Evolutionary conservation across 2,113 vertebrate species (phyloP), one percentile per base, ranked within the genome.

Genomic region (Nanorana parkeri): DNA sequence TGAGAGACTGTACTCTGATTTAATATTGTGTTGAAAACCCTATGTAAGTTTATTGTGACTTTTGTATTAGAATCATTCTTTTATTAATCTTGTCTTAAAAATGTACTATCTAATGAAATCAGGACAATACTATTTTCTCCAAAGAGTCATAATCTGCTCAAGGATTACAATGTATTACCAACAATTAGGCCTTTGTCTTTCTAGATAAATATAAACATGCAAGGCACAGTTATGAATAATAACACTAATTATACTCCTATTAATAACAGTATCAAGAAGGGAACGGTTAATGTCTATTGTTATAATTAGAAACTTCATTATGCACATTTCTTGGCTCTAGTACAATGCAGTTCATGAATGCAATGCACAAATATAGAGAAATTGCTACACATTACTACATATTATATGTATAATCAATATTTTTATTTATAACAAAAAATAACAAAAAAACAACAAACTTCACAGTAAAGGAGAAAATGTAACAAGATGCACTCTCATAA

Each of bases 161-260:
- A 36, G 21, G n/a, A 61, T 80, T 52, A 71, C 78, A 64, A 23
- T 36, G 47, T 20, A 65, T 71, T 32, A 71, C 8, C 51, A 73
- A 81, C 68, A 81, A 64, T 55, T 32, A 55, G 17, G 24, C 54
- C 68, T 64, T 81, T 73, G 79, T 81, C 47, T 81, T 23, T 24
- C 68, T 20, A 29, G 79, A 73, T 81, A 81, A 81, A 81, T 81
- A 81, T 65, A 65, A 81, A 81, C 79, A 81, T 36, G 69, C 13
- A 20, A 41, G 3, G 6, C 23, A 4, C 24, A 47, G 41, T 73
- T 73, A 81, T 81, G 79, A 81, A 73, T 41, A 81, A 81, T 71
- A 72, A 60, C 78, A 81, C 21, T 73, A 73, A 81, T 81, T 81
- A 81, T 26, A 55, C 41, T 81, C 68, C 78, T 81, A 81, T 81